Conservation (phyloP, 2,797 vertebrate genomes). For the Leptodactylus fallax region DNA sequence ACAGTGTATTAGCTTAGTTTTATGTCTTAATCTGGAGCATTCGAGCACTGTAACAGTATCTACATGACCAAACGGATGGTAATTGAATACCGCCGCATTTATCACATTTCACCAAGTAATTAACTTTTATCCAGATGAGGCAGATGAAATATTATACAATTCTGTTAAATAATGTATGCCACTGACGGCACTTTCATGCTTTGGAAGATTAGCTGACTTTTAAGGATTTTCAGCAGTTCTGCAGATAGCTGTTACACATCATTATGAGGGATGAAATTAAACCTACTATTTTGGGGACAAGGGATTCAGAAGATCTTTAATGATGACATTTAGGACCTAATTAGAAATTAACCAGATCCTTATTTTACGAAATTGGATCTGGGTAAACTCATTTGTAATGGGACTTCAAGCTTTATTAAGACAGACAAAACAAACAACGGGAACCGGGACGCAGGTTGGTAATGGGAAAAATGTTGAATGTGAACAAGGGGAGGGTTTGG, state of each 20-base stretch:
- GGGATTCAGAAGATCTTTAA: slow-evolving; percentile 57
- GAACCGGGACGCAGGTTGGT: neutral
- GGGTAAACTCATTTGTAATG: slow-evolving; percentile 47
- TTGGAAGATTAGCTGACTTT: slow-evolving; percentile 61
- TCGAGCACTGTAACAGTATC: slow-evolving; percentile 55
- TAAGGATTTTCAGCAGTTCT: slow-evolving; percentile 54
- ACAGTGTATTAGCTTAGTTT: slow-evolving; percentile 48
- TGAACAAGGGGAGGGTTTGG: neutral
- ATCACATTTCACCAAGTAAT: slow-evolving; percentile 65
- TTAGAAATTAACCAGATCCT: slow-evolving; percentile 53
- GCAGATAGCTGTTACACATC: slow-evolving; percentile 61
- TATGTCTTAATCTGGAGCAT: slow-evolving; percentile 57
- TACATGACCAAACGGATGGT: slow-evolving; percentile 61
- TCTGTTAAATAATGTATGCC: slow-evolving; percentile 63
- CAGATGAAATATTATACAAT: slow-evolving; percentile 64
- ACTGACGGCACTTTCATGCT: slow-evolving; percentile 58
- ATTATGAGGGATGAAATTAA: slow-evolving; percentile 60
- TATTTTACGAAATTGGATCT: slow-evolving; percentile 42
- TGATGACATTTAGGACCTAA: slow-evolving; percentile 60
- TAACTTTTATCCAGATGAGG: slow-evolving; percentile 64
- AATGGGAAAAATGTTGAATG: neutral
- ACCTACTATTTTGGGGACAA: slow-evolving; percentile 52
- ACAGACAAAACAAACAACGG: slow-evolving; percentile 40
- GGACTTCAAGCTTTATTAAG: slow-evolving; percentile 24
- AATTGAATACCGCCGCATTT: slow-evolving; percentile 58